These are phyloP conservation scores for Cairina moschata DNA, from an alignment of 2,113 vertebrate species.

Conservation along the genomic window DNA sequence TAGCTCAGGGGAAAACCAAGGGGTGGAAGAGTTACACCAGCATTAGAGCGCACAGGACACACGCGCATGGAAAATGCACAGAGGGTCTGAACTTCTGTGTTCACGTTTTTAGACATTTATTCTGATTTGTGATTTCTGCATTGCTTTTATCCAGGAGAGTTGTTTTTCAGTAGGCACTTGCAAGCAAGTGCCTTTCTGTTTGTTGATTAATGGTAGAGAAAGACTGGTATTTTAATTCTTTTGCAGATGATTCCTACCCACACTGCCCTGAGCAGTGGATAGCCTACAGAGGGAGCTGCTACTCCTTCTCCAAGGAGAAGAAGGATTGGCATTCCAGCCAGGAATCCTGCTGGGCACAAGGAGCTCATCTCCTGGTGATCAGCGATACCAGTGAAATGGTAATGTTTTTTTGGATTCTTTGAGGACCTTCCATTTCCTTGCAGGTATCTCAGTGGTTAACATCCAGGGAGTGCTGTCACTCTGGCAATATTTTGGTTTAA, in stretches of 20 bases:
- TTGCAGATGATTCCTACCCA: neutral
- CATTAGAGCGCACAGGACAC: neutral
- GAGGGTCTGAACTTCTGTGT: neutral
- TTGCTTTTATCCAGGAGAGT: neutral
- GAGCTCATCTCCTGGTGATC: slow-evolving; percentile 53
- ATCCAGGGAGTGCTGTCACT: neutral
- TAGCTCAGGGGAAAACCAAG: neutral
- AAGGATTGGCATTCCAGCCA: slow-evolving; percentile 64
- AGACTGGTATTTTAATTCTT: neutral
- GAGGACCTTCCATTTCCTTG: neutral
- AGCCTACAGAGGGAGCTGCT: slow-evolving; percentile 61
- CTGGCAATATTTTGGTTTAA: neutral
- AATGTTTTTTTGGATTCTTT: slow-evolving; percentile 2
- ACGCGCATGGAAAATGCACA: neutral
- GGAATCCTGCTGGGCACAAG: slow-evolving; percentile 38
- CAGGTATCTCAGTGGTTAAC: neutral
- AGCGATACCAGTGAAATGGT: slow-evolving; percentile 3
- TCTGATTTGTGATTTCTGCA: neutral
- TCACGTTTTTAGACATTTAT: neutral
- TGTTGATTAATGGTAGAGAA: neutral
- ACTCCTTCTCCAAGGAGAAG: slow-evolving; percentile 51
- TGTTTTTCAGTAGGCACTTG: neutral
- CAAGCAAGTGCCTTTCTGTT: neutral
- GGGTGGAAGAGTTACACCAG: neutral
- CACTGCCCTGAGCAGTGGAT: slow-evolving; percentile 59